These are phyloP conservation scores for Rotaria socialis DNA, from an alignment of 2,888 invertebrate genomes.

Conservation along the genomic window DNA sequence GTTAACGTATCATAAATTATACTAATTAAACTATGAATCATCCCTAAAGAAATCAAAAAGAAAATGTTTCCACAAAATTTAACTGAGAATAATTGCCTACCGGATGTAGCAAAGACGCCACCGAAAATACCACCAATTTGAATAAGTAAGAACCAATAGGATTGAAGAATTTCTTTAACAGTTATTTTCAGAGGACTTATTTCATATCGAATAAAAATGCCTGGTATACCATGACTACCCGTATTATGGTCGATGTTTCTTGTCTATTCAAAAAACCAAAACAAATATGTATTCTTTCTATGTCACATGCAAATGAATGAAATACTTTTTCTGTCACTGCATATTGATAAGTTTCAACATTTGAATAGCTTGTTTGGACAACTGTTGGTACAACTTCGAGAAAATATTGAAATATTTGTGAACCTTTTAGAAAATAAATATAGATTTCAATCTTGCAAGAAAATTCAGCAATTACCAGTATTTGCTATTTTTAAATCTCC, in stretches of 20 bases:
- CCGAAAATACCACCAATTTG: constrained; percentile 84
- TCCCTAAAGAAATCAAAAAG: background rate
- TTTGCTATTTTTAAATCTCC: constrained; percentile 80
- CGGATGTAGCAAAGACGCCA: constrained; percentile 76
- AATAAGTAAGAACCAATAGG: constrained; percentile 70
- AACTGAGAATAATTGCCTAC: background rate
- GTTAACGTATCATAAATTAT: background rate
- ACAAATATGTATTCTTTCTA: too few relatives aligned
- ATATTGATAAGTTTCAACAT: constrained; percentile 73
- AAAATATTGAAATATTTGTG: constrained; percentile 83
- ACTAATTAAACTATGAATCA: constrained; percentile 30
- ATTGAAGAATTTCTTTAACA: constrained; percentile 55
- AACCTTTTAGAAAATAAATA: constrained; percentile 63
- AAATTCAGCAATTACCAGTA: constrained; percentile 61
- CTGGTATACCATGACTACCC: constrained; percentile 87
- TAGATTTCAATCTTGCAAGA: background rate
- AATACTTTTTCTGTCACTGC: constrained; percentile 75
- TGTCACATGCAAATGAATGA: too few relatives aligned
- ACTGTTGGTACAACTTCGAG: constrained; percentile 91
- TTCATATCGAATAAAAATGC: constrained; percentile 90
- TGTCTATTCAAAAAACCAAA: constrained; percentile 61
- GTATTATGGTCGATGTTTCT: constrained; percentile 69
- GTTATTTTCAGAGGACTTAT: constrained; percentile 78
- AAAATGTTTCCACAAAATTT: background rate
- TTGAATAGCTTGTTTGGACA: constrained; percentile 63